Evolutionary conservation across 2,888 invertebrate genomes (phyloP).

Genomic region (Lithosia quadra): DNA sequence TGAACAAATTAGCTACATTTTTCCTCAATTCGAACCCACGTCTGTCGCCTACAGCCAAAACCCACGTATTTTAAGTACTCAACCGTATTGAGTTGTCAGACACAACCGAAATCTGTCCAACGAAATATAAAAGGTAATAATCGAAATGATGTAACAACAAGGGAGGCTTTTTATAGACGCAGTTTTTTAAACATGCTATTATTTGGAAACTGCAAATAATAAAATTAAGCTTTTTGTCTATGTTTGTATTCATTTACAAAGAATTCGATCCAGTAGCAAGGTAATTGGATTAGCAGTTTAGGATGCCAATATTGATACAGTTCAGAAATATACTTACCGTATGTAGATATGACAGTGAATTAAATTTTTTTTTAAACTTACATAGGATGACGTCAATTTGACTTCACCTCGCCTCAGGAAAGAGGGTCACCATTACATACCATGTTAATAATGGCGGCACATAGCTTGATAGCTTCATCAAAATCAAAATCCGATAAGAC

Average conservation of each 20-base stretch:
- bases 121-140: slow-evolving; percentile 25
- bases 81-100: slow-evolving; percentile 58
- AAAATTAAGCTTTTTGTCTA: neutral
- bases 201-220: neutral
- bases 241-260: neutral
- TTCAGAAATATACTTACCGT: no score
- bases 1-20: slow-evolving; percentile 40
- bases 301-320: neutral
- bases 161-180: neutral
- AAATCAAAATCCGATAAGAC: no score
- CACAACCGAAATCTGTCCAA: slow-evolving; percentile 48
- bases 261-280: neutral
- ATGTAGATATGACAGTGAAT: neutral
- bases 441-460: no score
- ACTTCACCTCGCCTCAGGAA: no score
- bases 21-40: slow-evolving; percentile 37
- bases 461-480: no score
- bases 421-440: no score
- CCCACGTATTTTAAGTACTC: slow-evolving; percentile 66
- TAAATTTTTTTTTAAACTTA: no score
- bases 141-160: slow-evolving; percentile 11
- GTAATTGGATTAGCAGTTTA: neutral
- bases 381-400: no score
- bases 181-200: neutral
- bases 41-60: slow-evolving; percentile 50